These are phyloP conservation scores for Microcebus ravelobensis DNA, from an alignment of 2,113 vertebrate species.

Conservation along the genomic window DNA sequence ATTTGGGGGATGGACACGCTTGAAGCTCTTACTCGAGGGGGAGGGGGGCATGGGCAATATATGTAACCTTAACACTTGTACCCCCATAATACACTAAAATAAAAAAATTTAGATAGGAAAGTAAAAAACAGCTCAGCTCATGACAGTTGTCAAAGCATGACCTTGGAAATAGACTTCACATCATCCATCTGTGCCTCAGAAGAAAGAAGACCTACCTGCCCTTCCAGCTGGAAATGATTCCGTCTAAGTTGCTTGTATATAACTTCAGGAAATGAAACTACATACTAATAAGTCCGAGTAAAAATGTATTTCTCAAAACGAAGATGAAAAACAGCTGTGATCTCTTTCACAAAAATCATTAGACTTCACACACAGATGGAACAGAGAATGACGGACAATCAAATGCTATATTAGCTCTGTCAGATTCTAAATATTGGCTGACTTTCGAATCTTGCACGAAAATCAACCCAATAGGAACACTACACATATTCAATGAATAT, in stretches of 20 bases:
- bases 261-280: conserved; percentile 38
- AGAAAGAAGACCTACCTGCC: not conserved
- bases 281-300: conserved; percentile 42
- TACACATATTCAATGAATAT: not conserved
- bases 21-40: too few species aligned
- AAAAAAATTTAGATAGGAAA: not conserved
- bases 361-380: conserved; percentile 10
- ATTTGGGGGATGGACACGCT: too few species aligned
- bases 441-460: not conserved
- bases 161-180: not conserved
- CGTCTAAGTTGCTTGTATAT: not conserved
- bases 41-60: too few species aligned
- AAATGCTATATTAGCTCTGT: conserved; percentile 48
- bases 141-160: not conserved
- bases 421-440: conserved; percentile 40
- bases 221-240: not conserved
- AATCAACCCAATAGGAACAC: conserved; percentile 56
- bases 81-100: too few species aligned
- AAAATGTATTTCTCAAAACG: conserved; percentile 42
- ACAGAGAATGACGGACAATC: conserved; percentile 7
- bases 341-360: conserved; percentile 42
- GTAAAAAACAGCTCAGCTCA: not conserved
- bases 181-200: not conserved
- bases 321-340: conserved; percentile 47
- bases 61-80: too few species aligned